Percentiles rank a stretch among this genome's conserved stretches.
These are phyloP conservation scores for Anorthoa munda DNA, from an alignment of 2,888 invertebrate species.

Conservation along the genomic window DNA sequence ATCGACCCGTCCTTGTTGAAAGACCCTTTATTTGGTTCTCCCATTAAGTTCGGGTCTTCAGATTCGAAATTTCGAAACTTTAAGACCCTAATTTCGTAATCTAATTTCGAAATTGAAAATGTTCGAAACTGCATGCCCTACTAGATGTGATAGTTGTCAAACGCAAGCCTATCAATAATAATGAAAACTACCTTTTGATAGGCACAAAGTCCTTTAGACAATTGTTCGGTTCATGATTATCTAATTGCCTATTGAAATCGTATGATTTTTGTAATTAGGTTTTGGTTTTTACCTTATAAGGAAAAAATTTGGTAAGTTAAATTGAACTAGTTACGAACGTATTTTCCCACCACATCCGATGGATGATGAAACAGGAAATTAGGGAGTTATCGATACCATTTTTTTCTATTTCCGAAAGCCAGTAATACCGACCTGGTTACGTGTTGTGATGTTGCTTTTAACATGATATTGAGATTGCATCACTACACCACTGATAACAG, in stretches of 20 bases:
- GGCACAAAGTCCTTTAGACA: not conserved
- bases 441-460: slow-evolving; percentile 1
- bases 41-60: no score
- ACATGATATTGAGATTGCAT: slow-evolving; percentile 37
- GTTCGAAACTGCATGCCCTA: no score
- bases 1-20: no score
- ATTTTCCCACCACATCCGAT: slow-evolving; percentile 12
- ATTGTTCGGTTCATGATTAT: no score
- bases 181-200: not conserved
- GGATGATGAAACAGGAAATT: slow-evolving; percentile 46
- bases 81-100: no score
- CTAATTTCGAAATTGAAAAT: no score
- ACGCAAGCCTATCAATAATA: no score
- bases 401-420: slow-evolving; percentile 7
- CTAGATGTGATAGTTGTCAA: no score
- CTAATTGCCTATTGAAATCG: slow-evolving; percentile 12
- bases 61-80: no score
- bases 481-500: slow-evolving; percentile 29
- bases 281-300: not conserved
- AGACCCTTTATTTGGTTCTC: no score
- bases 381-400: not conserved
- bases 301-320: not conserved
- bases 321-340: not conserved
- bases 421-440: not conserved
- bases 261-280: not conserved